Conservation (phyloP, 2,113 vertebrate genomes). For the Odontophorus gujanensis region DNA sequence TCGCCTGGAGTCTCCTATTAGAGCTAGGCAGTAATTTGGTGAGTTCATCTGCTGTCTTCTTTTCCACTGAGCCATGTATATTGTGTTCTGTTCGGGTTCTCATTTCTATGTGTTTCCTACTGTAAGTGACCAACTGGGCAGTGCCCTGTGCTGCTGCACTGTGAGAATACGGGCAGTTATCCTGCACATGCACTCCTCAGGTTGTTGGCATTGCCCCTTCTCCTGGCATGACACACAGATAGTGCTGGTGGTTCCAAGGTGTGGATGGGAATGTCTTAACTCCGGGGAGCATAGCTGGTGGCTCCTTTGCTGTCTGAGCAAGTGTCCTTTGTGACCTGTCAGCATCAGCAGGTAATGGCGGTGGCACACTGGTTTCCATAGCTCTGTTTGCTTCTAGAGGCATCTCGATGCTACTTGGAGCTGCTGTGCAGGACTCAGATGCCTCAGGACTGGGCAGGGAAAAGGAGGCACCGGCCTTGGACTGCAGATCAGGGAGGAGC, state of each 20-base stretch:
- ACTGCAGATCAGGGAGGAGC: not conserved
- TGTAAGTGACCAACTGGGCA: not conserved
- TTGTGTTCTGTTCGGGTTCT: not conserved
- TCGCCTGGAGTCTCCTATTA: not conserved
- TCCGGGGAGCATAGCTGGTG: not conserved
- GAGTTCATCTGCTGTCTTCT: not conserved
- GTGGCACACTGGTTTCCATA: not conserved
- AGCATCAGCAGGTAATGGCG: not conserved
- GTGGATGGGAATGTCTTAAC: not conserved
- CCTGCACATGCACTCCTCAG: not conserved
- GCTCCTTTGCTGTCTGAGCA: not conserved
- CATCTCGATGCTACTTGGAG: not conserved
- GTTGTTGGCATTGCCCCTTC: not conserved
- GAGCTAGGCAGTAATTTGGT: not conserved
- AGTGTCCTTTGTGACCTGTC: not conserved
- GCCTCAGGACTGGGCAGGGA: not conserved
- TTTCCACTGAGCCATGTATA: accelerated
- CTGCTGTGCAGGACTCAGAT: not conserved
- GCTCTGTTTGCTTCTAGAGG: not conserved
- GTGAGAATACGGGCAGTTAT: not conserved
- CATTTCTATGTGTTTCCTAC: not conserved
- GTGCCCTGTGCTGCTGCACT: not conserved
- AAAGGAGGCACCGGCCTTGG: not conserved
- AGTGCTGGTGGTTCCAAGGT: not conserved
- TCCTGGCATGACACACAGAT: not conserved